A percentile compares a stretch with the other conserved stretches of the same genome.
Evolutionary conservation across 2,113 vertebrate species (phyloP).

Genomic region (Nematolebias whitei): DNA sequence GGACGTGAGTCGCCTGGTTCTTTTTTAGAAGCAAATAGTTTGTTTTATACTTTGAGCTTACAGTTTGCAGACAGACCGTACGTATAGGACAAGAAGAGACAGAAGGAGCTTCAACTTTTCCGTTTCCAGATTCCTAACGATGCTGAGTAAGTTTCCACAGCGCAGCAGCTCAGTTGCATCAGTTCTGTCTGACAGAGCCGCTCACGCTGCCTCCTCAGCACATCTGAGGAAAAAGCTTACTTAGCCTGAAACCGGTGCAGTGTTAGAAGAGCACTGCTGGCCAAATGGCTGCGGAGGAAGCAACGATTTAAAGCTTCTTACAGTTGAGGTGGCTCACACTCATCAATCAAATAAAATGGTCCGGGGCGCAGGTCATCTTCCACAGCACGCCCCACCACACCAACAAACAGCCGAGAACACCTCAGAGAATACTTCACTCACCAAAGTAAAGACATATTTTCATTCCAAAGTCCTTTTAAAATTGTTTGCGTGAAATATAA

Average conservation of each 20-base stretch:
- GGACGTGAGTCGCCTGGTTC: too few relatives aligned
- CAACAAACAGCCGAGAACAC: too few relatives aligned
- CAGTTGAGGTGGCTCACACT: neutral
- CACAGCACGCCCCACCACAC: neutral
- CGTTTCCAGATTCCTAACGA: conserved; percentile 24
- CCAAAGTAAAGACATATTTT: too few relatives aligned
- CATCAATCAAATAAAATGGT: neutral
- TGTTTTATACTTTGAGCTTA: too few relatives aligned
- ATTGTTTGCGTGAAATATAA: too few relatives aligned
- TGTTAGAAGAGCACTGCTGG: neutral
- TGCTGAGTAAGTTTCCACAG: conserved; percentile 41
- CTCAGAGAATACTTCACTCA: too few relatives aligned
- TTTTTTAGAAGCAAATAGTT: too few relatives aligned
- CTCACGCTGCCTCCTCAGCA: conserved; percentile 31
- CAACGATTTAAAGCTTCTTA: neutral
- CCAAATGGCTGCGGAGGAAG: neutral
- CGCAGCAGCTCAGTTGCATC: conserved; percentile 8
- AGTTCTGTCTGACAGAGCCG: neutral
- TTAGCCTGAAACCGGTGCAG: conserved; percentile 19
- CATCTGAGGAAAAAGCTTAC: neutral
- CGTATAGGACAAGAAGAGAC: neutral
- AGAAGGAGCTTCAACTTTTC: conserved; percentile 27
- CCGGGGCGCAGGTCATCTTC: too few relatives aligned
- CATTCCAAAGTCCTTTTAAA: too few relatives aligned
- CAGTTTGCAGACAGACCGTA: too few relatives aligned